Evolutionary conservation across 2,797 vertebrate genomes (phyloP).

Genomic region (Diceros bicornis): DNA sequence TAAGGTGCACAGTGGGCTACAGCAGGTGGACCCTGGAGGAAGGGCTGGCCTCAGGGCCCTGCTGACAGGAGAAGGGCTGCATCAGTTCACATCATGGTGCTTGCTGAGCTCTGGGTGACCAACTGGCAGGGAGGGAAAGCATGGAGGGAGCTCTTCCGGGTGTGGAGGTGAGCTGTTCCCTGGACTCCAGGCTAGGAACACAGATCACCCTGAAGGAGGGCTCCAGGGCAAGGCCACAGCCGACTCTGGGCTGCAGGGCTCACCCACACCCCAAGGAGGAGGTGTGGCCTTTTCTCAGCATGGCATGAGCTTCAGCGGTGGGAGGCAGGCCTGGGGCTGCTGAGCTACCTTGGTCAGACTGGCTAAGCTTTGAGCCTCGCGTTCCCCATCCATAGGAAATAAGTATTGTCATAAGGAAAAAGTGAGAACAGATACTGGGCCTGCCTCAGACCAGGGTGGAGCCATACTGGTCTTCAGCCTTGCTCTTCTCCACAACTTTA

Average conservation of each 20-base stretch:
- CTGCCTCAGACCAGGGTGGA: not conserved
- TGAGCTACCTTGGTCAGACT: not conserved
- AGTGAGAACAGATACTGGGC: not conserved
- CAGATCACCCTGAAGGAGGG: not conserved
- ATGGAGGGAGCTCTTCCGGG: not conserved
- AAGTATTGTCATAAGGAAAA: no score
- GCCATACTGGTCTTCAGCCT: not conserved
- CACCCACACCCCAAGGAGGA: not conserved
- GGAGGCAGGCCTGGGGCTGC: not conserved
- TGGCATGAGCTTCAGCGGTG: fast-evolving
- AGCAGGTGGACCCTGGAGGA: fast-evolving
- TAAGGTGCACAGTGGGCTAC: not conserved
- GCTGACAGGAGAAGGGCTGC: not conserved
- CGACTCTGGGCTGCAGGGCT: not conserved
- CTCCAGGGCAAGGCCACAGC: not conserved
- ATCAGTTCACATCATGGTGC: not conserved
- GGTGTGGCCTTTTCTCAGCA: not conserved
- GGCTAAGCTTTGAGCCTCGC: no score
- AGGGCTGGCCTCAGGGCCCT: not conserved
- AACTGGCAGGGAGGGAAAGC: not conserved
- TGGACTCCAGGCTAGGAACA: not conserved
- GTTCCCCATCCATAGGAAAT: not conserved
- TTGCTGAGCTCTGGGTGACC: not conserved
- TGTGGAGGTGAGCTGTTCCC: not conserved
- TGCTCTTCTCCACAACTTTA: not conserved